Evolutionary conservation across 2,113 vertebrate species (phyloP).

Genomic region (Tragelaphus scriptus): DNA sequence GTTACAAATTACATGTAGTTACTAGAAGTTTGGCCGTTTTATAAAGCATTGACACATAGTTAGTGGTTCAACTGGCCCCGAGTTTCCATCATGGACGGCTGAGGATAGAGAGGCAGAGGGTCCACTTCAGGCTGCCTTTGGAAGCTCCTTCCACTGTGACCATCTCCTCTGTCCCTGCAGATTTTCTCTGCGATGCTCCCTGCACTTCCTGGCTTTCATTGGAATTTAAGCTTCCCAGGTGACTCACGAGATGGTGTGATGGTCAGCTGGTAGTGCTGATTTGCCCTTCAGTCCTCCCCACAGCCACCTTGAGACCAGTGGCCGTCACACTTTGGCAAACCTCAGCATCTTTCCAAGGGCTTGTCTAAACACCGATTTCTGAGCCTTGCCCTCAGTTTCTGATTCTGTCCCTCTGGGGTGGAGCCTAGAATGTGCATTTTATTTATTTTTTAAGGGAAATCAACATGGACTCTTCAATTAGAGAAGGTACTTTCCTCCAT

Average conservation of each 20-base stretch:
- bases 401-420: not conserved
- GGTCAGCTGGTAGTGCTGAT: not conserved
- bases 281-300: not conserved
- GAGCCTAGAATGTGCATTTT: not conserved
- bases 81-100: not conserved
- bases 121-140: not conserved
- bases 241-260: not conserved
- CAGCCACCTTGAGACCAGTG: not conserved
- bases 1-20: not conserved
- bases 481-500: not conserved
- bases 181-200: not conserved
- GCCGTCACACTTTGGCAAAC: not conserved
- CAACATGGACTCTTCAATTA: not conserved
- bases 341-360: not conserved
- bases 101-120: not conserved
- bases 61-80: not conserved
- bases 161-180: not conserved
- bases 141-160: not conserved
- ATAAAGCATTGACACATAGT: not conserved
- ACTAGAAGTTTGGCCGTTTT: not conserved
- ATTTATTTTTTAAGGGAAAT: not conserved
- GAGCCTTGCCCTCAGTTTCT: not conserved
- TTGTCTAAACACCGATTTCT: not conserved
- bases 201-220: not conserved
- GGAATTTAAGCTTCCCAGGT: not conserved